Base-by-base conservation (phyloP, 2,888 invertebrate genomes). In the Orthosia gothica region DNA sequence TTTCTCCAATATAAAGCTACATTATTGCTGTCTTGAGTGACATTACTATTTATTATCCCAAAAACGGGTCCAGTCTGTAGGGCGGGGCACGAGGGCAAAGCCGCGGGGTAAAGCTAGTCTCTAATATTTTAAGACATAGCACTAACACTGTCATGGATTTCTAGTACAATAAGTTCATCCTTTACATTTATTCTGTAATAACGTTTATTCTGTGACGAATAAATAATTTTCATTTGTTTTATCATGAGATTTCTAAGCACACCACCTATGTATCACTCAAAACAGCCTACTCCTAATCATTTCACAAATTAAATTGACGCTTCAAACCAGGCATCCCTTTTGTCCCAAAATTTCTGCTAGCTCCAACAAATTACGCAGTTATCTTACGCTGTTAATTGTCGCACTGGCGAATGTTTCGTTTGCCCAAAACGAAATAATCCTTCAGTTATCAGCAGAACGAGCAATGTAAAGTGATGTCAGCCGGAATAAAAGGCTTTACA, bases 371-470 rank as follows among this genome's bases (percentile, higher is more conserved):
- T 79, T 70, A 45, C 74, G 59, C 12, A 12, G 49, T 59, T 83
- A 82, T 82, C 81, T 82, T 71, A 50, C 20, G 13, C 55, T 59
- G 70, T 74, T 75, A 83, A 83, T 80, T 79, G 81, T 58, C 55
- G 23, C 61, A 58, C 63, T 26, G 49, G 57, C 57, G 54, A 68
- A 69, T 70, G 69, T 82, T 83, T 57, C 63, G 47, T 79, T 54
- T 66, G 64, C 57, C 70, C 52, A 69, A 74, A 75, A 80, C 66
- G 76, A 61, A 82, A 66, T 82, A 80, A 82, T 82, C 81, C 69
- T 75, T 75, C 70, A 76, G 84, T 75, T 83, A 82, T 82, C 82
- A 80, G 71, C 20, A 23, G 54, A 75, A 70, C n/a, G 66, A 20
- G 74, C 79, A 64, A 71, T 81, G 40, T 55, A 23, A 61, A 61